Base-by-base conservation (phyloP, 2,113 vertebrate genomes). In the Tetraodon nigroviridis region DNA sequence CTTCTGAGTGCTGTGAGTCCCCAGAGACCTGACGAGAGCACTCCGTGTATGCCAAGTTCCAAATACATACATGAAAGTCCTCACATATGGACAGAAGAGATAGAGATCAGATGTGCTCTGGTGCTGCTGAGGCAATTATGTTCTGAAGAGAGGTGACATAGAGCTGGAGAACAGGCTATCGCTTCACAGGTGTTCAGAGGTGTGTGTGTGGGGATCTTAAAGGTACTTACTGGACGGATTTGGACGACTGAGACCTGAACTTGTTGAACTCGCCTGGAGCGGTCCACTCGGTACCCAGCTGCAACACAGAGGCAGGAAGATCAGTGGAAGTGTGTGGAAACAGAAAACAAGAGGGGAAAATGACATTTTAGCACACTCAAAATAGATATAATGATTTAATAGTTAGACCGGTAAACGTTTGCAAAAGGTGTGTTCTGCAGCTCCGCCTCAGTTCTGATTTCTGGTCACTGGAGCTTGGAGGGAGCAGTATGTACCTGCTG, bases 191-290 rank as follows among this genome's bases (percentile, higher is more conserved):
- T 21, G 7, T 44, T 16, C 22, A 61, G 42, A 67, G 54, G 46
- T 29, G 16, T 61, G 66, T 55, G 64, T 52, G 48, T 3, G 48
- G 48, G 48, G 48, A 54, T 76, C 63, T 75, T 51, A 61, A 61
- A 70, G 73, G 58, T 83, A 91, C 95, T 92, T 86, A 99, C 97
- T 92, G 93, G 21, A 94, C 85, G 37, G 97, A 93, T 77, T 93
- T 98, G 69, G 97, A 99, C 51, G 94, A 92, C 51, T 99, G 97
- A 6, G 96, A 97, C 85, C 94, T 93, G 91, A 98, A 98, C 71
- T 99, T 99, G 90, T 91, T 97, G 90, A 98, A 98, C 72, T 99
- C 97, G 61, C 97, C 97, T 0, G 97, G 97, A 0, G 96, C 97
- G 0, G 95, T 98, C 97, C 97, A 99, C 78, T 99, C 97, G 0